phyloP scores from a whole-genome alignment of 2,113 vertebrate genomes.

The Benitochromis conjunctus region DNA sequence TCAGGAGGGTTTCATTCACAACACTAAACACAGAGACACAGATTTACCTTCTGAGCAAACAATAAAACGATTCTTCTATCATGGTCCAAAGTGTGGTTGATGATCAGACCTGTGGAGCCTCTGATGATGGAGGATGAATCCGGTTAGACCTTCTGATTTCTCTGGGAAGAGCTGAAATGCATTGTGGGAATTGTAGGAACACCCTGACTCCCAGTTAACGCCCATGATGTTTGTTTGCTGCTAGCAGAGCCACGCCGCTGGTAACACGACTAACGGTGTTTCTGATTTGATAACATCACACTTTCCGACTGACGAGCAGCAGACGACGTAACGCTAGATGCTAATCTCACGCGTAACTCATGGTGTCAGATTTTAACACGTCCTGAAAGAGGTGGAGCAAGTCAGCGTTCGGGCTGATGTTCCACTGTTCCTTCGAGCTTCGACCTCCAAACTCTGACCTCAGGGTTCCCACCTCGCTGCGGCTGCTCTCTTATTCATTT shows the following conservation, averaged over 20 bases:
- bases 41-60: not conserved
- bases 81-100: not conserved
- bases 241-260: not conserved
- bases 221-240: not conserved
- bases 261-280: not conserved
- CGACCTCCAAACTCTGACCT: rapidly evolving
- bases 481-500: not conserved
- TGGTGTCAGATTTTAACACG: slow-evolving; percentile 12
- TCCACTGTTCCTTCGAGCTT: not conserved
- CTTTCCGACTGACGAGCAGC: not conserved
- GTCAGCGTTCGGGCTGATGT: not conserved
- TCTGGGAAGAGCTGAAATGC: not conserved
- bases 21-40: not conserved
- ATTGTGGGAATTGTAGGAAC: slow-evolving; percentile 1
- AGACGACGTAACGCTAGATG: not conserved
- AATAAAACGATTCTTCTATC: not conserved
- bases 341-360: not conserved
- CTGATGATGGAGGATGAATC: not conserved
- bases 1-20: not conserved
- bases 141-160: not conserved
- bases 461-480: not conserved
- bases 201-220: not conserved
- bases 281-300: not conserved
- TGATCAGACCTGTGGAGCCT: not conserved
- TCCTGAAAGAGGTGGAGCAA: not conserved